Conservation (phyloP, 92 coral and sea anemone genomes). For the Phenganax subtilis region DNA sequence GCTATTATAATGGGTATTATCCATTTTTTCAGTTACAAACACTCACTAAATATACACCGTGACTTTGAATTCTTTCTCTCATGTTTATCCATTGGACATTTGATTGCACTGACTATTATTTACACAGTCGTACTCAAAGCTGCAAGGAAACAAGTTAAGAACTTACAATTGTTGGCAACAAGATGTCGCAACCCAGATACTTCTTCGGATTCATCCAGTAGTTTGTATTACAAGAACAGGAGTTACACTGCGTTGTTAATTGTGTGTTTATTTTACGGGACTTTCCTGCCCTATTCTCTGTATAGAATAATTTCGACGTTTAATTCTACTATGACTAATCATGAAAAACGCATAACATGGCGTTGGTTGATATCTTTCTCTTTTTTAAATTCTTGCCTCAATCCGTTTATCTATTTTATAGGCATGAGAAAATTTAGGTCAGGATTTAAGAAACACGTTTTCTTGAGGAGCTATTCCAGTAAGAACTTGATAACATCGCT, state of each 20-base stretch:
- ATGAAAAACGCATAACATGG: not conserved
- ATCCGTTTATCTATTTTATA: conserved; percentile 27
- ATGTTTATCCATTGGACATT: not conserved
- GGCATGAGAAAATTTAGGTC: conserved; percentile 10
- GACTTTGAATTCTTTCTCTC: conserved; percentile 7
- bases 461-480: not conserved
- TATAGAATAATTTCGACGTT: conserved; percentile 12
- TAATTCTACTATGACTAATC: not conserved
- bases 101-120: not conserved
- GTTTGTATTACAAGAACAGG: not conserved
- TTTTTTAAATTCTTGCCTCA: conserved; percentile 17
- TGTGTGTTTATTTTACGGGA: conserved; percentile 30
- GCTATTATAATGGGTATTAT: not conserved
- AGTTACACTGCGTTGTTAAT: conserved; percentile 8
- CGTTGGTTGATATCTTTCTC: conserved; percentile 15
- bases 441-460: not conserved
- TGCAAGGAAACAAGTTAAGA: conserved; percentile 1
- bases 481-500: not conserved
- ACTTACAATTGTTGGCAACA: not conserved
- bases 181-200: not conserved
- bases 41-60: not conserved
- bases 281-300: conserved; percentile 23
- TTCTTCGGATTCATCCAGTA: not conserved
- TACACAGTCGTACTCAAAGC: conserved; percentile 1
- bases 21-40: not conserved